Evolutionary conservation across 2,888 invertebrate species (phyloP), one percentile per base, ranked within the genome.

Genomic region (Synergus umbraculus): DNA sequence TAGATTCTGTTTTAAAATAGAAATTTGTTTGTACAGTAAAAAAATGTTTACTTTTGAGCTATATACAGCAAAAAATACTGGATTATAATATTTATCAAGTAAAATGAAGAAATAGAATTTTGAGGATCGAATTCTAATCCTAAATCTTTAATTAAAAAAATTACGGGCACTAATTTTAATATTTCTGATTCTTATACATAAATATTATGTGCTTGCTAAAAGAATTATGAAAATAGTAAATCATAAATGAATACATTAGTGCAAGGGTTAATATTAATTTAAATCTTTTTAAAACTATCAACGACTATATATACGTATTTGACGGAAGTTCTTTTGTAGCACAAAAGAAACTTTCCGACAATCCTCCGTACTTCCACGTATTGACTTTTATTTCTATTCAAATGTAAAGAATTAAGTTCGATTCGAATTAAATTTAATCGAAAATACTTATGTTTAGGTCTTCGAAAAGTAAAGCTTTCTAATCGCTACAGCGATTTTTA

Each of bases 321-420:
- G 12, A 22, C 3, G 22, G 22, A 22, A 9, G 12, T 43, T 43
- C 43, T n/a, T 67, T 67, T 2, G 18, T 13, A 41, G 44, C 44
- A 67, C 44, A 67, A 44, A 67, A 22, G 0, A 58, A 18, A 12
- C 12, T 60, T 18, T 67, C 22, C 44, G 18, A 49, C 29, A 29
- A 69, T 69, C 73, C 44, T 69, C 22, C 10, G 37, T 73, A 29
- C 73, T 73, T 73, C 73, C 73, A 46, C 13, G 8, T 54, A 54
- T 49, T 73, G 15, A 64, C 10, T 49, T 46, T 13, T 8, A 22
- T 49, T 73, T 73, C 37, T 54, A n/a, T 73, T 67, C 4, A 60
- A 60, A 60, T 46, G 46, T 12, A 37, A 64, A 29, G 3, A 49
- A n/a, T 73, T 8, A 15, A 49, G 69, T 49, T 66, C 22, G 18